Percentiles rank a stretch among this genome's conserved stretches.
phyloP scores from a whole-genome alignment of 2,113 vertebrate species.

The Phylloscopus trochilus region DNA sequence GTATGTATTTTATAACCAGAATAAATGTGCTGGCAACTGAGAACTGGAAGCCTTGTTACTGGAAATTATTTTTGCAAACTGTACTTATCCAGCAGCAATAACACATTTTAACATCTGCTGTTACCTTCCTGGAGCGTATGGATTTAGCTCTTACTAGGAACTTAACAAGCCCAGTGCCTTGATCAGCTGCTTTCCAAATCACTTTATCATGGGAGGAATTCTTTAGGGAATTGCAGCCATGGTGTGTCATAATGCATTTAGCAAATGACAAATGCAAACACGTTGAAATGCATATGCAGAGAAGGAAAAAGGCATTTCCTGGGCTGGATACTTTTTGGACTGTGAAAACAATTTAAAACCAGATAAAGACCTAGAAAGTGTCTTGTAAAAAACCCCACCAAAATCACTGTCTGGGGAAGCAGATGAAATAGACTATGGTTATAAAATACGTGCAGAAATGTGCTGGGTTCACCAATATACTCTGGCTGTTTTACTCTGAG shows the following conservation, averaged over 20 bases:
- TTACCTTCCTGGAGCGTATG: constrained; percentile 20
- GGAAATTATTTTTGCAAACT: constrained; percentile 43
- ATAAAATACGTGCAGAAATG: not conserved
- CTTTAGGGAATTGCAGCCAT: not conserved
- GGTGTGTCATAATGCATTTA: not conserved
- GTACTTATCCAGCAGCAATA: constrained; percentile 29
- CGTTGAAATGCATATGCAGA: not conserved
- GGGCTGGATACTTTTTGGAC: not conserved
- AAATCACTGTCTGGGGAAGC: not conserved
- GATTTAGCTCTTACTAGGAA: not conserved
- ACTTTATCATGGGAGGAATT: not conserved
- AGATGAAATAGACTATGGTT: not conserved
- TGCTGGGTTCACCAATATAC: not conserved
- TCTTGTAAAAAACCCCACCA: not conserved
- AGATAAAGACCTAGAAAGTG: not conserved
- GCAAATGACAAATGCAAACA: constrained; percentile 21
- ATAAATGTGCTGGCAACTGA: constrained; percentile 23
- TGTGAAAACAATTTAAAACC: not conserved
- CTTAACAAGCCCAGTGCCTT: constrained; percentile 10
- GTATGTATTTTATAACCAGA: not conserved
- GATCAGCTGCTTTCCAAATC: constrained; percentile 28
- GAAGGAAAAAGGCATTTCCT: not conserved
- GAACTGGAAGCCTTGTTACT: constrained; percentile 22
- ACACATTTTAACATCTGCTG: constrained; percentile 38
- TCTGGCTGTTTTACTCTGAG: not conserved